These are phyloP conservation scores for Aethes cnicana DNA, from an alignment of 2,888 invertebrate species.

Conservation along the genomic window DNA sequence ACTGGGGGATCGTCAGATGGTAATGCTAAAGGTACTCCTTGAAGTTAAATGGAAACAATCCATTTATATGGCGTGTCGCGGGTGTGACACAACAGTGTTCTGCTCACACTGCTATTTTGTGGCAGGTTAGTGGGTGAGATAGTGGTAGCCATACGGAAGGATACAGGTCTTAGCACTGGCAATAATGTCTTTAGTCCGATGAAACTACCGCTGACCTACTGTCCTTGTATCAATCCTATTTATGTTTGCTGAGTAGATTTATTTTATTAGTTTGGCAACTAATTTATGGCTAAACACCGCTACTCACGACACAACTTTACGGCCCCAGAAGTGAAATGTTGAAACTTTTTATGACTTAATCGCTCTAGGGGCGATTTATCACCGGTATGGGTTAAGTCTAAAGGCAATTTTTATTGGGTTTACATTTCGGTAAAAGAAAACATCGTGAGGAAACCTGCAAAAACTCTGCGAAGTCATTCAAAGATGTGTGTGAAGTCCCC, in stretches of 20 bases:
- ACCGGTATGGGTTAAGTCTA: slow-evolving; percentile 44
- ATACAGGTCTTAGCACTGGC: too few relatives aligned
- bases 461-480: not conserved
- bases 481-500: too few relatives aligned
- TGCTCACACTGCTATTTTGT: too few relatives aligned
- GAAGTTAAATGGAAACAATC: too few relatives aligned
- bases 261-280: slow-evolving; percentile 40
- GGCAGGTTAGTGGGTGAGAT: too few relatives aligned
- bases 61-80: too few relatives aligned
- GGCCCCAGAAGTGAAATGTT: slow-evolving; percentile 37
- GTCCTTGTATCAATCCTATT: slow-evolving; percentile 16
- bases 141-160: too few relatives aligned
- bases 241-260: slow-evolving; percentile 36
- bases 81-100: too few relatives aligned
- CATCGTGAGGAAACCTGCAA: slow-evolving; percentile 1
- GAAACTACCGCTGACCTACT: slow-evolving; percentile 5
- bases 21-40: too few relatives aligned
- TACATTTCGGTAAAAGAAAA: slow-evolving; percentile 15
- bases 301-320: slow-evolving; percentile 41
- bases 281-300: slow-evolving; percentile 36
- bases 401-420: slow-evolving; percentile 28
- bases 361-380: slow-evolving; percentile 43
- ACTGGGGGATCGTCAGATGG: too few relatives aligned
- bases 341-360: slow-evolving; percentile 54
- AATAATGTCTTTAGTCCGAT: too few relatives aligned